Conservation (phyloP, 2,888 invertebrate species). For the Silvanus unidentatus region DNA sequence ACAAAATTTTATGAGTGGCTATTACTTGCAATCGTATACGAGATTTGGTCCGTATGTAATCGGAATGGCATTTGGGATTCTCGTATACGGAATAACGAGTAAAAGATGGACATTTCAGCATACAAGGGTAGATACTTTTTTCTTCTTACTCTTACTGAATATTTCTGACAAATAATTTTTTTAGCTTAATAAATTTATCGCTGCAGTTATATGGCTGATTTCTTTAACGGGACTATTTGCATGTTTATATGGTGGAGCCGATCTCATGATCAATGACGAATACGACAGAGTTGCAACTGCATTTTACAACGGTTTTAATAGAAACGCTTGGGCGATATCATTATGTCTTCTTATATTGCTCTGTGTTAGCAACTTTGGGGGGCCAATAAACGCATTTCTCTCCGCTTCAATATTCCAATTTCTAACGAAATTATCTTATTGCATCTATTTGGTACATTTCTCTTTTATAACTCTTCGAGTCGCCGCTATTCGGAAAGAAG, state of each 20-base stretch:
- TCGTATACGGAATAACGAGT: slow-evolving; percentile 4
- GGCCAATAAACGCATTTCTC: slow-evolving; percentile 37
- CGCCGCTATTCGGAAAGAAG: neutral
- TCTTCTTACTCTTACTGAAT: too few species aligned
- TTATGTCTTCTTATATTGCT: neutral
- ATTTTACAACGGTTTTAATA: slow-evolving; percentile 1
- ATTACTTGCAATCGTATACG: slow-evolving; percentile 6
- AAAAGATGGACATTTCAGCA: too few species aligned
- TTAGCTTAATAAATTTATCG: neutral
- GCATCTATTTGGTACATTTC: slow-evolving; percentile 48
- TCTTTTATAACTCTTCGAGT: neutral
- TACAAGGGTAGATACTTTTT: too few species aligned
- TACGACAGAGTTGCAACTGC: neutral
- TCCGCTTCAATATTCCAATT: slow-evolving; percentile 48
- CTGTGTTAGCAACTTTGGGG: slow-evolving; percentile 1
- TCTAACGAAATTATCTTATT: slow-evolving; percentile 50
- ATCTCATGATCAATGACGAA: neutral
- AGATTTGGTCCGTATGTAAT: slow-evolving; percentile 14
- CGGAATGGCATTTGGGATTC: slow-evolving; percentile 11
- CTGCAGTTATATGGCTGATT: slow-evolving; percentile 3
- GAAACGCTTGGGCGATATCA: slow-evolving; percentile 2
- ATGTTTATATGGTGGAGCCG: slow-evolving; percentile 1
- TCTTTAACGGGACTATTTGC: neutral
- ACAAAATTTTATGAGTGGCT: too few species aligned
- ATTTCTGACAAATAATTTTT: neutral